Percentiles rank a stretch among this genome's conserved stretches.
Conservation (phyloP, 1,140 invertebrate genomes). For the Anadara kagoshimensis region DNA sequence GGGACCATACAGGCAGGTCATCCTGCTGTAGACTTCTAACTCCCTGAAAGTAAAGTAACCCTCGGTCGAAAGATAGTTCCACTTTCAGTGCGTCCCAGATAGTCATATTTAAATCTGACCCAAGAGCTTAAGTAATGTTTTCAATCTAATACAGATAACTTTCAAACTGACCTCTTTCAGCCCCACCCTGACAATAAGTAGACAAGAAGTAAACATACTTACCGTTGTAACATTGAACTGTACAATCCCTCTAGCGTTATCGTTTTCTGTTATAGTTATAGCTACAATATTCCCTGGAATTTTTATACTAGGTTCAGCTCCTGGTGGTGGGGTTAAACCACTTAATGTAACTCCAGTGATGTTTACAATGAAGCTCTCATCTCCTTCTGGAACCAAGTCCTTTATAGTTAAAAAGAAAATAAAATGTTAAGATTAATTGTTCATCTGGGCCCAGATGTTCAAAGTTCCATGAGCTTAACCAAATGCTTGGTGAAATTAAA, state of each 20-base stretch:
- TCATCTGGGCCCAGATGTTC: too few relatives aligned
- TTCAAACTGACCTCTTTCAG: too few relatives aligned
- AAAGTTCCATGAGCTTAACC: not conserved
- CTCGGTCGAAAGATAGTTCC: too few relatives aligned
- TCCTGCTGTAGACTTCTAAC: too few relatives aligned
- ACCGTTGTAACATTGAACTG: conserved; percentile 69
- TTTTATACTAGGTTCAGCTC: conserved; percentile 61
- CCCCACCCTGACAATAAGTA: too few relatives aligned
- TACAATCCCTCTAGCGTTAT: conserved; percentile 67
- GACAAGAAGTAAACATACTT: conserved; percentile 31
- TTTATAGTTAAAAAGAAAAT: conserved; percentile 24
- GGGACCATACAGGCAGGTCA: too few relatives aligned
- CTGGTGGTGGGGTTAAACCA: conserved; percentile 32
- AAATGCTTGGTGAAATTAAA: not conserved
- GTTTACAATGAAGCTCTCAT: conserved; percentile 68
- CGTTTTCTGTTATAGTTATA: conserved; percentile 68
- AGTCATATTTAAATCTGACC: too few relatives aligned
- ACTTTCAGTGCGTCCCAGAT: too few relatives aligned
- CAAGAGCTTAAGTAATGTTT: too few relatives aligned
- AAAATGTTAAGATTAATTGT: too few relatives aligned
- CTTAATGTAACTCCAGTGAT: conserved; percentile 61
- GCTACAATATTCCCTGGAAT: conserved; percentile 56
- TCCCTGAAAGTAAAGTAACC: too few relatives aligned
- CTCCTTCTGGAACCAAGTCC: conserved; percentile 65
- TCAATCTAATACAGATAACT: too few relatives aligned